These are phyloP conservation scores for Lasioglossum malachurum DNA, from an alignment of 2,888 invertebrate species.

Conservation along the genomic window DNA sequence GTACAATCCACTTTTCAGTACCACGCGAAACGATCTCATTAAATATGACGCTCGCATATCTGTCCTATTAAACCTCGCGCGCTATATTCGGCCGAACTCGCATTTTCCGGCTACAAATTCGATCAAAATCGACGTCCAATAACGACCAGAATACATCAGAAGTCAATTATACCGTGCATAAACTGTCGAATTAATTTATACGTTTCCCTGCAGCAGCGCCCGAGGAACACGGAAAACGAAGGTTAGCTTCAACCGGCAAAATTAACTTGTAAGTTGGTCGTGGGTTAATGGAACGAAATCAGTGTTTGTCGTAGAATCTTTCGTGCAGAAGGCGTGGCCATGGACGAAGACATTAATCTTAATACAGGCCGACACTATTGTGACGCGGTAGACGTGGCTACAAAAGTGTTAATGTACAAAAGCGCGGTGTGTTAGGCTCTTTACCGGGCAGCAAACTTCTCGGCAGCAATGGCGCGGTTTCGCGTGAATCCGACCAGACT, in stretches of 20 bases:
- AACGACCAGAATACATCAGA: neutral
- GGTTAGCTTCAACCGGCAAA: neutral
- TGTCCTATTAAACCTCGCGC: neutral
- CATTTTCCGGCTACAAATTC: neutral
- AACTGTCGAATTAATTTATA: neutral
- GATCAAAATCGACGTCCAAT: neutral
- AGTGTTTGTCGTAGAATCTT: neutral
- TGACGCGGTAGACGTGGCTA: neutral
- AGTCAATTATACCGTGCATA: neutral
- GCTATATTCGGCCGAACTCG: neutral
- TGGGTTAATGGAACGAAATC: neutral
- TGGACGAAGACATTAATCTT: slow-evolving; percentile 15
- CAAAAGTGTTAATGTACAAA: slow-evolving; percentile 18
- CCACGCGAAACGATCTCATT: neutral
- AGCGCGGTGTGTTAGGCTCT: neutral
- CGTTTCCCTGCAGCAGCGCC: neutral
- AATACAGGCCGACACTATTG: slow-evolving; percentile 2
- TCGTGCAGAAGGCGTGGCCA: slow-evolving; percentile 4
- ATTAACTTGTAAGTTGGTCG: neutral
- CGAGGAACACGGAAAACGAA: neutral
- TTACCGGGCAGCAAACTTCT: neutral
- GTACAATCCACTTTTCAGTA: neutral
- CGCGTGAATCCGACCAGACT: neutral
- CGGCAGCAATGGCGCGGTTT: neutral
- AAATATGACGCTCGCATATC: neutral